These are phyloP conservation scores for Lepidotrigona ventralis DNA, from an alignment of 1,140 invertebrate species.

Conservation along the genomic window DNA sequence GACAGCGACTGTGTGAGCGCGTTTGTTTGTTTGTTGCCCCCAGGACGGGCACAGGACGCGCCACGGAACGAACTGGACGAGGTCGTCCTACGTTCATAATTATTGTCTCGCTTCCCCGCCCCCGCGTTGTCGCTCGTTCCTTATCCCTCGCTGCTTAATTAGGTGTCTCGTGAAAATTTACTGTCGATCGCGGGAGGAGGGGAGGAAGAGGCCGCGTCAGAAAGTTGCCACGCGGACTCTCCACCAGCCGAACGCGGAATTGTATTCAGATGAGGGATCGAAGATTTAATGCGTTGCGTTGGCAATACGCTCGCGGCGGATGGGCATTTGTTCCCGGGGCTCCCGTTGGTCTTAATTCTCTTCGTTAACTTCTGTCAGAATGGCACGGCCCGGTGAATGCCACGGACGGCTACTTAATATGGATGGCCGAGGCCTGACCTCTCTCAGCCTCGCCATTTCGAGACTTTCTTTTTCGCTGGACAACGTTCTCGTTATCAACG, in stretches of 20 bases:
- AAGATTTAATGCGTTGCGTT: slow-evolving; percentile 17
- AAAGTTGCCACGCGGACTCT: neutral
- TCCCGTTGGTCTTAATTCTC: slow-evolving; percentile 5
- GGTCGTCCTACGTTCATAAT: slow-evolving; percentile 65
- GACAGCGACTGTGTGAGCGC: slow-evolving; percentile 16
- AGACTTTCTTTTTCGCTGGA: too few species aligned
- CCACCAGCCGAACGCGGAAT: slow-evolving; percentile 18
- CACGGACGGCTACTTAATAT: neutral
- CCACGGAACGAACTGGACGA: slow-evolving; percentile 34
- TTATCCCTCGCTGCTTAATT: slow-evolving; percentile 65
- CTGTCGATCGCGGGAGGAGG: slow-evolving; percentile 15
- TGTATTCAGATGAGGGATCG: slow-evolving; percentile 39
- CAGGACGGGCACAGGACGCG: slow-evolving; percentile 15
- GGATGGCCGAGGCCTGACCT: neutral
- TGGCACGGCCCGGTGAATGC: neutral
- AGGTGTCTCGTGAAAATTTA: slow-evolving; percentile 53
- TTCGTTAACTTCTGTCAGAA: neutral
- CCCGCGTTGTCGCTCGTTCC: slow-evolving; percentile 57
- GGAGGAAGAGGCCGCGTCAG: slow-evolving; percentile 1
- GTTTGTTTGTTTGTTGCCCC: slow-evolving; percentile 46
- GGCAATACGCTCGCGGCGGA: neutral
- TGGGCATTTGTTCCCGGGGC: neutral
- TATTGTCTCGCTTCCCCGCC: slow-evolving; percentile 58
- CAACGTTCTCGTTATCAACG: neutral
- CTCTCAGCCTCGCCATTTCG: neutral